Evolutionary conservation across 2,888 invertebrate species (phyloP), one percentile per base, ranked within the genome.

Genomic region (Nyleta sp.): DNA sequence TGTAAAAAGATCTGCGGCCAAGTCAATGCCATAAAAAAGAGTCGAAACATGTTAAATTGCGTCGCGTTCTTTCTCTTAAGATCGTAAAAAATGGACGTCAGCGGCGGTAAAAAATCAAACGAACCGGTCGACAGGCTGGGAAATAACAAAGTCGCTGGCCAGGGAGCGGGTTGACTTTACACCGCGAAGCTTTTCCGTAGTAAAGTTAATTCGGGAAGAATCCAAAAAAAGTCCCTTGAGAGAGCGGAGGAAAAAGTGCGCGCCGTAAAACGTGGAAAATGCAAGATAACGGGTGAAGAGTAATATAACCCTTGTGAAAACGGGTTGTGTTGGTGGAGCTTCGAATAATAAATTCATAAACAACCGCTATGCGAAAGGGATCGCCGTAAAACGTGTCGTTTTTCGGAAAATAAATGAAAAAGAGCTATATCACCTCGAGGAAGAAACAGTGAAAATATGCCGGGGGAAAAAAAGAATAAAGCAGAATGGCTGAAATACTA

Each of bases 281-380:
- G 82, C 72, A 73, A 81, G 79, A 81, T 81, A 82, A 83, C 81
- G 81, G 83, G 78, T 82, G 82, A 82, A 81, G 62, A 68, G 80
- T 73, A 81, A 79, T 82, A 82, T 78, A 85, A 85, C 82, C 82
- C 81, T 82, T 86, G 73, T 77, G 65, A 77, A 76, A 84, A 84
- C 80, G 84, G 80, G 80, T 85, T 81, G 81, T 7, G 62, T 60
- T 64, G 68, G 73, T 65, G 80, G 62, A 68, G 75, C 74, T 82
- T 65, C 78, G 80, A 84, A 86, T 86, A 88, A 87, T 86, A 88
- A 87, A 87, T 88, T 88, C 87, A 88, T 87, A 88, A 88, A 88
- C 84, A 85, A 85, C 85, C 83, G 85, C 83, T 86, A 82, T 73
- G 79, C 64, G 71, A 67, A 75, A 71, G 53, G 71, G 75, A 74